A percentile compares a stretch with the other conserved stretches of the same genome.
Conservation (phyloP, 2,888 invertebrate species). For the Hyalella azteca region DNA sequence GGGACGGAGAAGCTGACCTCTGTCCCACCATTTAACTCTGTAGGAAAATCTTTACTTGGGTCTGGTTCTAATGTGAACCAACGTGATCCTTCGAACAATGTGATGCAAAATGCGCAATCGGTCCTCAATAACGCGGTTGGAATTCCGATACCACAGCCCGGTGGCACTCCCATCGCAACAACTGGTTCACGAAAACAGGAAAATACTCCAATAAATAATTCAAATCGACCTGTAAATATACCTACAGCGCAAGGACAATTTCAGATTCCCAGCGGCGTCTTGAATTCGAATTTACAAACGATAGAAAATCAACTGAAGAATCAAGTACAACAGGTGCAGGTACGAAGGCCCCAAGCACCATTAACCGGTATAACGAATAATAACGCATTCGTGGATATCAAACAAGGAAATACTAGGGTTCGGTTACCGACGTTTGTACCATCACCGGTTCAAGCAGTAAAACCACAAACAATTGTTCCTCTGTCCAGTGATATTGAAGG, state of each 20-base stretch:
- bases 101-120: background rate
- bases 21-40: background rate
- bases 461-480: slow-evolving; percentile 10
- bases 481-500: slow-evolving; percentile 11
- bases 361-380: too few relatives aligned
- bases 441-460: background rate
- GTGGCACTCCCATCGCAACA: too few relatives aligned
- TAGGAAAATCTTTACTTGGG: background rate
- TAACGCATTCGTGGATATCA: too few relatives aligned
- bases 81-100: background rate
- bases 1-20: background rate
- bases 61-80: background rate
- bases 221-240: background rate
- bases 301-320: background rate
- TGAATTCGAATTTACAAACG: background rate
- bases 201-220: too few relatives aligned
- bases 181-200: too few relatives aligned
- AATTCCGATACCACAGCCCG: background rate
- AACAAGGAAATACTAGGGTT: too few relatives aligned
- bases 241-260: background rate
- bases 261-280: background rate
- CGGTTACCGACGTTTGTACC: too few relatives aligned
- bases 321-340: too few relatives aligned
- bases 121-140: background rate
- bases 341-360: too few relatives aligned